phyloP scores from a whole-genome alignment of 2,797 vertebrate genomes.

The Passerculus sandwichensis region DNA sequence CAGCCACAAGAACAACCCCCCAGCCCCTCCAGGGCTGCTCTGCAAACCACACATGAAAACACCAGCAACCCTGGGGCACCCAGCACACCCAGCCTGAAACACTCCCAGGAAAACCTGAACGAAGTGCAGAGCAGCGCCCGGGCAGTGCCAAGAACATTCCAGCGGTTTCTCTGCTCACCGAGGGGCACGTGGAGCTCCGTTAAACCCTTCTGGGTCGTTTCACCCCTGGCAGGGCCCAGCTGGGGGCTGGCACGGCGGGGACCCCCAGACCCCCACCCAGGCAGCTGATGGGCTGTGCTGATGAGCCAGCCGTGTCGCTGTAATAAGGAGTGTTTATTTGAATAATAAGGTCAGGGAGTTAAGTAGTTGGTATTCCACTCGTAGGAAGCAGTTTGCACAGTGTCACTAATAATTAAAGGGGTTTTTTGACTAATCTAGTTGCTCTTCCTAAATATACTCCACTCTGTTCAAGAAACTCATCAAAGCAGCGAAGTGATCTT shows the following conservation, averaged over 20 bases:
- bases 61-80: accelerated
- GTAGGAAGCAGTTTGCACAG: constrained; percentile 81
- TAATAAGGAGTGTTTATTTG: constrained; percentile 83
- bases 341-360: constrained; percentile 84
- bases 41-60: background rate
- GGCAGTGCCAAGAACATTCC: background rate
- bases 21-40: background rate
- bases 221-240: background rate
- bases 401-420: constrained; percentile 91
- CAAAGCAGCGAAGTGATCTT: constrained; percentile 81
- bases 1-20: accelerated
- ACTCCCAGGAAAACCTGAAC: background rate
- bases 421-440: constrained; percentile 83
- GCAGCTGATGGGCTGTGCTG: constrained; percentile 54
- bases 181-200: accelerated
- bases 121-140: background rate
- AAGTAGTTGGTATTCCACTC: constrained; percentile 85
- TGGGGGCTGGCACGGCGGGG: constrained; percentile 12
- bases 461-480: constrained; percentile 85
- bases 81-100: accelerated
- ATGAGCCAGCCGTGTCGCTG: constrained; percentile 60
- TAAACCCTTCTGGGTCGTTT: background rate
- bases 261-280: constrained; percentile 45
- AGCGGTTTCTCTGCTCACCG: background rate
- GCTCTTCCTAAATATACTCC: constrained; percentile 85